These are phyloP conservation scores for Ips typographus DNA, from an alignment of 1,140 invertebrate species.

Conservation along the genomic window DNA sequence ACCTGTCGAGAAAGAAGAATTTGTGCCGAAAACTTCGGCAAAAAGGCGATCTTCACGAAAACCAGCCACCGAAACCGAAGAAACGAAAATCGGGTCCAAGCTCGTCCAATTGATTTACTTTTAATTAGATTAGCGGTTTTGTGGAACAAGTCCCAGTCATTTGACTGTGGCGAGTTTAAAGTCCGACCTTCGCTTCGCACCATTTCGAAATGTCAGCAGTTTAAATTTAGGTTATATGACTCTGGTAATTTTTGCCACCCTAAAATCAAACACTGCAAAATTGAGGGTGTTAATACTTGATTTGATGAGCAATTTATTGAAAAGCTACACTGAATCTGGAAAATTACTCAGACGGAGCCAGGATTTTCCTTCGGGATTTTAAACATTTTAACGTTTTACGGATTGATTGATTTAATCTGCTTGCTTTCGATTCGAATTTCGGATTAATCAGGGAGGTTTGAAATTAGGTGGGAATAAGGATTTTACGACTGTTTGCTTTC, in stretches of 20 bases:
- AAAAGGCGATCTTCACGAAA: background rate
- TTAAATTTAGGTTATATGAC: slow-evolving; percentile 1
- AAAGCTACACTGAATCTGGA: background rate
- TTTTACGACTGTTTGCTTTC: background rate
- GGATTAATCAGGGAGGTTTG: slow-evolving; percentile 16
- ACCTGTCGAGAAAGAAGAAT: no score
- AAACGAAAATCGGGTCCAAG: slow-evolving; percentile 8
- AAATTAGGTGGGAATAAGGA: slow-evolving; percentile 10
- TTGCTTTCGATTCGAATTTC: slow-evolving; percentile 5
- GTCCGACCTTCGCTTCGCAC: slow-evolving; percentile 8
- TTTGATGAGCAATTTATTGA: slow-evolving; percentile 7
- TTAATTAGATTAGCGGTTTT: slow-evolving; percentile 14
- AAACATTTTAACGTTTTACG: slow-evolving; percentile 19
- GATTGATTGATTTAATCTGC: slow-evolving; percentile 24
- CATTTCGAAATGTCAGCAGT: slow-evolving; percentile 11
- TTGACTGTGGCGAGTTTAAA: slow-evolving; percentile 8
- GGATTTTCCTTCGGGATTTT: slow-evolving; percentile 1
- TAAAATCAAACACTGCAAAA: no score
- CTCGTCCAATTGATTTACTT: slow-evolving; percentile 11
- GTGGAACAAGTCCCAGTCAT: slow-evolving; percentile 11
- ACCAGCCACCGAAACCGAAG: slow-evolving; percentile 8
- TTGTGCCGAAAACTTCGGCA: no score
- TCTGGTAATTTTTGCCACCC: no score
- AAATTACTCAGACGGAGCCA: slow-evolving; percentile 15
- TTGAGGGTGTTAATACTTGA: no score